A percentile compares a stretch with the other conserved stretches of the same genome.
Conservation (phyloP, 2,113 vertebrate species). For the Bos indicus region DNA sequence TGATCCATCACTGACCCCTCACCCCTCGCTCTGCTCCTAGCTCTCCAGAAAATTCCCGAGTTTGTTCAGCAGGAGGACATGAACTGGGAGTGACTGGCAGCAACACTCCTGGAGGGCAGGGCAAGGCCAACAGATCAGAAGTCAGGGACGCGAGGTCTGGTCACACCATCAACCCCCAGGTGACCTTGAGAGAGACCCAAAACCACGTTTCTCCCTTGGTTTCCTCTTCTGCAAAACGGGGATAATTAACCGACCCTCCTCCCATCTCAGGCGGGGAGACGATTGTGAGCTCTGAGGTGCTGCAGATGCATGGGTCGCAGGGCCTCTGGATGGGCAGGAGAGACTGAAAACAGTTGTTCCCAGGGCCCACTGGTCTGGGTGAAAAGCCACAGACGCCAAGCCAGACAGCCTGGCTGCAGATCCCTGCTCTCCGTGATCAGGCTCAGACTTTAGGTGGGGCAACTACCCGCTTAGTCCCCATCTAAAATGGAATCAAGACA, state of each 20-base stretch:
- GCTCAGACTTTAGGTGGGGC: neutral
- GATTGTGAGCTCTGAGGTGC: neutral
- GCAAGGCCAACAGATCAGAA: too few relatives aligned
- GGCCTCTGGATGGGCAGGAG: neutral
- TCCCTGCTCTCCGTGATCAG: accelerated
- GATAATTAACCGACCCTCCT: accelerated
- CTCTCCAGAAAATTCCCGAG: neutral
- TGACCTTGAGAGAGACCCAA: neutral
- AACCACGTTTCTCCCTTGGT: neutral
- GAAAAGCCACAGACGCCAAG: neutral
- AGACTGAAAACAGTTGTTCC: neutral
- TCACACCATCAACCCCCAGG: neutral
- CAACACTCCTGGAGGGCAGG: neutral
- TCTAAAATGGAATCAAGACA: neutral
- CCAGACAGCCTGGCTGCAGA: neutral
- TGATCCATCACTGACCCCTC: accelerated
- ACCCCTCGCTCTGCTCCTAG: neutral
- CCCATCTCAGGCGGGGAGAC: neutral
- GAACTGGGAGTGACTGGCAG: neutral
- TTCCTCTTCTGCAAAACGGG: accelerated
- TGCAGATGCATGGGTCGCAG: accelerated
- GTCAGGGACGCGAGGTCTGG: accelerated
- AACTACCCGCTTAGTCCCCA: neutral
- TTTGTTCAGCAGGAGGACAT: neutral
- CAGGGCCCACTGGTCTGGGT: neutral